Conservation (phyloP, 2,113 vertebrate species). For the Corythornis madagascariensis region DNA sequence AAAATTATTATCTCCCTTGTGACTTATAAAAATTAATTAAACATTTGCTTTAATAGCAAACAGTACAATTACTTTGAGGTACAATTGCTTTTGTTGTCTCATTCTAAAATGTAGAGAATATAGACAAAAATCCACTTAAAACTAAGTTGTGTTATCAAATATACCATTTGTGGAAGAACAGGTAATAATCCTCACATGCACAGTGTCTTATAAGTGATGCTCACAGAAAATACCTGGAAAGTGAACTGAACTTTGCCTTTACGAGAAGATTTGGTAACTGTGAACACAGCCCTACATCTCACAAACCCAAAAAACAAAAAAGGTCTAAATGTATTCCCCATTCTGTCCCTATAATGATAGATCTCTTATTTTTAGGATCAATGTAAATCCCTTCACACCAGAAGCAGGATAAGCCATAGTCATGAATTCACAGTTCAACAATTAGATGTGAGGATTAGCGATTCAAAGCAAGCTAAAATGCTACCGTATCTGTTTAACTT, state of each 20-base stretch:
- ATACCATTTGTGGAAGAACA: not conserved
- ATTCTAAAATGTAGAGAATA: not conserved
- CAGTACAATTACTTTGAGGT: not conserved
- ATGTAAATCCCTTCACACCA: not conserved
- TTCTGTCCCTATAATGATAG: not conserved
- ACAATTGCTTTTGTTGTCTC: not conserved
- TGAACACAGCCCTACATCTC: not conserved
- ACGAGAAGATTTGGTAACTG: not conserved
- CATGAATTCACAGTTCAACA: not conserved
- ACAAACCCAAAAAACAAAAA: not conserved
- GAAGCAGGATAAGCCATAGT: not conserved
- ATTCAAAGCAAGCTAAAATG: not conserved
- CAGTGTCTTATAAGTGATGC: not conserved
- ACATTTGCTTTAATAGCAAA: not conserved
- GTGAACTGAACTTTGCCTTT: not conserved
- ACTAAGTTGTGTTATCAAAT: not conserved
- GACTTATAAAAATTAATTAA: not conserved
- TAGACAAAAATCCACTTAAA: not conserved
- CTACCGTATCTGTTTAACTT: not conserved
- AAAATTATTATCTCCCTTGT: not conserved
- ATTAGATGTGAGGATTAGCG: fast-evolving
- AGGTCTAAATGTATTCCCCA: not conserved
- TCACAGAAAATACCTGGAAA: not conserved
- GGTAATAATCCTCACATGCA: not conserved
- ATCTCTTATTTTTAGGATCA: not conserved